Evolutionary conservation across 1,140 invertebrate genomes (phyloP).

Genomic region (Tribolium madens): DNA sequence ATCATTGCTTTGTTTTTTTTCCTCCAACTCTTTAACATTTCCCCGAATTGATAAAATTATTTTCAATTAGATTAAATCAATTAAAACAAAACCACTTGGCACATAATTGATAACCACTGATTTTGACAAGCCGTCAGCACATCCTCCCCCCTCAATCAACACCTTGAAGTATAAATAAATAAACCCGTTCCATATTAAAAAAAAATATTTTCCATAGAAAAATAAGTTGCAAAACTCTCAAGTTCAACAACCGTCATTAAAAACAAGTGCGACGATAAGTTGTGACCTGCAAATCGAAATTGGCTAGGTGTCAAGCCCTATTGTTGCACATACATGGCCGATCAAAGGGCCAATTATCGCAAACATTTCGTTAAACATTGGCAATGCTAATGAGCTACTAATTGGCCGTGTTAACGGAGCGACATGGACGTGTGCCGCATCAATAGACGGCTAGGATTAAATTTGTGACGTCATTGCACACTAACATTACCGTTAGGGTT

Average conservation of each 20-base stretch:
- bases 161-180: too few relatives aligned
- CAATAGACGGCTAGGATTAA: constrained; percentile 18
- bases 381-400: constrained; percentile 43
- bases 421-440: constrained; percentile 20
- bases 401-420: constrained; percentile 34
- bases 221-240: constrained; percentile 12
- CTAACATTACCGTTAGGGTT: not conserved
- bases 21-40: not conserved
- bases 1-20: constrained; percentile 8
- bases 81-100: too few relatives aligned
- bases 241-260: constrained; percentile 24
- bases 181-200: too few relatives aligned
- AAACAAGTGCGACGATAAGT: constrained; percentile 16
- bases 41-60: constrained; percentile 23
- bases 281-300: constrained; percentile 20
- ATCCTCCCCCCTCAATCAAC: not conserved
- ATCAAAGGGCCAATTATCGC: constrained; percentile 47
- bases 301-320: constrained; percentile 15
- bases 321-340: constrained; percentile 19
- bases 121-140: too few relatives aligned
- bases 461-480: constrained; percentile 8
- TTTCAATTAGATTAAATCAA: constrained; percentile 11
- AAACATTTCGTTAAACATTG: constrained; percentile 42
- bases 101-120: too few relatives aligned
- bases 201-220: not conserved